Evolutionary conservation across 2,888 invertebrate genomes (phyloP), one percentile per base, ranked within the genome.

Genomic region (Antheraea assamensis): DNA sequence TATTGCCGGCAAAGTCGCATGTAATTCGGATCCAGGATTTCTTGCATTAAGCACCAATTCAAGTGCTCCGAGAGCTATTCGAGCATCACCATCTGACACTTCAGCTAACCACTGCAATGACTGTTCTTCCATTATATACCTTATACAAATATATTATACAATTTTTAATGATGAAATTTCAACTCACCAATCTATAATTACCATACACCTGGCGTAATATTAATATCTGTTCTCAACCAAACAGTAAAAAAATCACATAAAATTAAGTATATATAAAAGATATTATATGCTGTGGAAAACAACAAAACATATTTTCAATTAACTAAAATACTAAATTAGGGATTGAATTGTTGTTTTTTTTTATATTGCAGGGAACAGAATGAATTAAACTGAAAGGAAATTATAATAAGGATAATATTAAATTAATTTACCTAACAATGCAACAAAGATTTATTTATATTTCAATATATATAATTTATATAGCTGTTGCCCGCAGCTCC

Each of bases 71-170:
- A 98, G 93, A 19, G 97, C 97, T 80, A 96, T 96, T 79, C 98
- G 92, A 10, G 98, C 98, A 92, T 98, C 98, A 2, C 98, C 98
- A 88, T 97, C 98, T 84, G 97, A 96, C 73, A 97, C 95, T 84
- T 96, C 96, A 2, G 97, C 96, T 72, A 98, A 84, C 96, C 97
- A 97, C 74, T 94, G 90, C 71, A 98, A 83, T 0, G 97, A 97
- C 58, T 93, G 92, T 75, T 94, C 91, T 83, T 97, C 96, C 74
- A 94, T 82, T 77, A 92, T 83, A 73, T 83, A 89, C 76, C 93
- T 93, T 72, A 68, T 81, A 82, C 31, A 58, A n/a, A 42, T 4
- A 42, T 4, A 73, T 58, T 24, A 52, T 4, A 5, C 21, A 52
- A n/a, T 19, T 21, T 21, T 52, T 52, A 52, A 21, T 21, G 7